Percentiles rank a stretch among this genome's conserved stretches.
Conservation (phyloP, 1,140 invertebrate genomes). For the Catajapyx aquilonaris region DNA sequence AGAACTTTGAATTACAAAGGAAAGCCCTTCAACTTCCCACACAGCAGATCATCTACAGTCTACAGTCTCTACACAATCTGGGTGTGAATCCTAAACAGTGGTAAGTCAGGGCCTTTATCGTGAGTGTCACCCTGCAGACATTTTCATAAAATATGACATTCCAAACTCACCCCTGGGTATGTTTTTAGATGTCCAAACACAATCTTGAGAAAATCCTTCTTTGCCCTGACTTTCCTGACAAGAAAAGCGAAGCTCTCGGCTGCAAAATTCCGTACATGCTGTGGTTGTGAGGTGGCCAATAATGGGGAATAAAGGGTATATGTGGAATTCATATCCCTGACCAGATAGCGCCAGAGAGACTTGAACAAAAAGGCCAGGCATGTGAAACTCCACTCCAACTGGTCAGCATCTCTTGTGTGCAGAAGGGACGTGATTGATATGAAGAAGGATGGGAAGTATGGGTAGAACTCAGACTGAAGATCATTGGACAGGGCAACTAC, state of each 20-base stretch:
- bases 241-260: constrained; percentile 85
- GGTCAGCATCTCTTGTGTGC: constrained; percentile 52
- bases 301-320: constrained; percentile 52
- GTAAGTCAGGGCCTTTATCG: too few relatives aligned
- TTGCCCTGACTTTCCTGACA: constrained; percentile 65
- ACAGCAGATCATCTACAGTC: too few relatives aligned
- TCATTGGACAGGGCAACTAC: constrained; percentile 65
- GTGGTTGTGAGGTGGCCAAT: constrained; percentile 40
- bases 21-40: too few relatives aligned
- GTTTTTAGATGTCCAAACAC: constrained; percentile 42
- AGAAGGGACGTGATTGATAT: constrained; percentile 45
- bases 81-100: too few relatives aligned
- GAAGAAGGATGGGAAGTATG: constrained; percentile 46
- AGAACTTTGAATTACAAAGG: too few relatives aligned
- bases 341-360: constrained; percentile 55
- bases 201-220: constrained; percentile 44
- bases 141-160: too few relatives aligned
- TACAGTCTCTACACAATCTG: too few relatives aligned
- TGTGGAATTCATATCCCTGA: constrained; percentile 52
- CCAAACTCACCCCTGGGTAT: too few relatives aligned
- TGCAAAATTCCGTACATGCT: constrained; percentile 78
- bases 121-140: too few relatives aligned
- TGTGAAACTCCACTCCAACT: constrained; percentile 60
- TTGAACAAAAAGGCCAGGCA: constrained; percentile 76
- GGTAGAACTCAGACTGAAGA: constrained; percentile 66